Percentiles rank a stretch among this genome's conserved stretches.
phyloP scores from a whole-genome alignment of 1,140 invertebrate genomes.

The Pseudomyrmex flavicornis region DNA sequence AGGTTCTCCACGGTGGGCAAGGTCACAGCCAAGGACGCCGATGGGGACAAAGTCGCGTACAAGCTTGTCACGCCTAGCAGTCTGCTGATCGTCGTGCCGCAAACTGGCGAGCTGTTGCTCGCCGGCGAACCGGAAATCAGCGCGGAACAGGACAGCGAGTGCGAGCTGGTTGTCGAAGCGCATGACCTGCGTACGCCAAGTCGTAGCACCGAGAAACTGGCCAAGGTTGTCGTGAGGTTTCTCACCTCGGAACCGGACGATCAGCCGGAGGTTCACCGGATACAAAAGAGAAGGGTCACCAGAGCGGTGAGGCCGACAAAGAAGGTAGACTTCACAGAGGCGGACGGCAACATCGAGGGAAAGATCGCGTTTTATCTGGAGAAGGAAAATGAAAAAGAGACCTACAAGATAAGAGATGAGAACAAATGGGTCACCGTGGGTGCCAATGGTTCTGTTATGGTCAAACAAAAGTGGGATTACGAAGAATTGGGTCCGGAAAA shows the following conservation, averaged over 20 bases:
- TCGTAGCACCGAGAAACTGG: constrained; percentile 88
- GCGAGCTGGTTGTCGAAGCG: constrained; percentile 90
- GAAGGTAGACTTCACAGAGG: constrained; percentile 95
- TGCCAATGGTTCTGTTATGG: constrained; percentile 94
- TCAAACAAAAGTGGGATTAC: constrained; percentile 98
- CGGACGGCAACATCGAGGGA: constrained; percentile 94
- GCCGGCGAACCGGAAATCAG: constrained; percentile 88
- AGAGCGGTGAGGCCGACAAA: constrained; percentile 95
- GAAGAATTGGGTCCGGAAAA: constrained; percentile 98
- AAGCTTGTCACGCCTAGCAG: constrained; percentile 91
- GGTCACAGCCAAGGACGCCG: constrained; percentile 93
- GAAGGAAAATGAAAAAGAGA: constrained; percentile 96
- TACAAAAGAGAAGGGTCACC: constrained; percentile 92
- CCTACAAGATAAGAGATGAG: constrained; percentile 96
- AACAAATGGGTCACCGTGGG: constrained; percentile 97
- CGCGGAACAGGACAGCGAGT: constrained; percentile 87
- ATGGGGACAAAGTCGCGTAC: constrained; percentile 95
- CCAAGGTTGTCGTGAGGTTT: constrained; percentile 91
- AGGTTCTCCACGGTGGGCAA: constrained; percentile 92
- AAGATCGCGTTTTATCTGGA: constrained; percentile 95
- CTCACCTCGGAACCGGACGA: constrained; percentile 86
- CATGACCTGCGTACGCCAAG: constrained; percentile 92
- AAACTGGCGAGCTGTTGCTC: constrained; percentile 95
- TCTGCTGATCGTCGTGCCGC: constrained; percentile 94
- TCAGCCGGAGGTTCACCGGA: constrained; percentile 84